Base-by-base conservation (phyloP, 1,140 invertebrate species). In the Batillaria attramentaria region DNA sequence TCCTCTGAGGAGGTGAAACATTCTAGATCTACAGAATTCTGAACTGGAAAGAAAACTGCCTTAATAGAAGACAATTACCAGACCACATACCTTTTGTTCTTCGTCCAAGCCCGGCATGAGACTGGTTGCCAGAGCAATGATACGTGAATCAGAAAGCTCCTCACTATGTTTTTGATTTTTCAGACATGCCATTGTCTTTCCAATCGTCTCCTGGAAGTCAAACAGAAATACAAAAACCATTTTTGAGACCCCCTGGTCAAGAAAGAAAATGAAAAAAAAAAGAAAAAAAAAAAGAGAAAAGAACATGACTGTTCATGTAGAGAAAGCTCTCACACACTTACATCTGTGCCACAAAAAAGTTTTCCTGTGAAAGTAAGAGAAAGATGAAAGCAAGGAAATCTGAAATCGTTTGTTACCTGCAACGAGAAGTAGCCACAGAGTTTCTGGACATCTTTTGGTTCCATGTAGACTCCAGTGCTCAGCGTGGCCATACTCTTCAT, bases 181-280 rank as follows among this genome's bases (percentile, higher is more conserved):
- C 13, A 70, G 2, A 18, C 41, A 43, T 20, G 68, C 68, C 20
- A 70, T 35, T n/a, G 73, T 75, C 31, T 75, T 75, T 16, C 73
- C 73, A 35, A 75, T 75, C 0, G 73, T 65, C 31, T 75, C 73
- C 73, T 73, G 72, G 8, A 37, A n/a, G n/a, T n/a, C 68, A 39
- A 20, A 24, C 57, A 60, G 24, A 24, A 24, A 62, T 31, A 3
- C 57, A 62, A 24, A 62, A 24, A 62, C 57, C n/a, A n/a, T n/a
- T n/a, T n/a, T n/a, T n/a, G n/a, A n/a, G n/a, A n/a, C n/a, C n/a
- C n/a, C n/a, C n/a, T n/a, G n/a, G n/a, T n/a, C n/a, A n/a, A n/a
- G n/a, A n/a, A n/a, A n/a, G n/a, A n/a, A n/a, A n/a, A n/a, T n/a
- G n/a, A n/a, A n/a, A n/a, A n/a, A n/a, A n/a, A n/a, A n/a, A n/a